Base-by-base conservation (phyloP, 1,140 invertebrate species). In the Musca vetustissima region DNA sequence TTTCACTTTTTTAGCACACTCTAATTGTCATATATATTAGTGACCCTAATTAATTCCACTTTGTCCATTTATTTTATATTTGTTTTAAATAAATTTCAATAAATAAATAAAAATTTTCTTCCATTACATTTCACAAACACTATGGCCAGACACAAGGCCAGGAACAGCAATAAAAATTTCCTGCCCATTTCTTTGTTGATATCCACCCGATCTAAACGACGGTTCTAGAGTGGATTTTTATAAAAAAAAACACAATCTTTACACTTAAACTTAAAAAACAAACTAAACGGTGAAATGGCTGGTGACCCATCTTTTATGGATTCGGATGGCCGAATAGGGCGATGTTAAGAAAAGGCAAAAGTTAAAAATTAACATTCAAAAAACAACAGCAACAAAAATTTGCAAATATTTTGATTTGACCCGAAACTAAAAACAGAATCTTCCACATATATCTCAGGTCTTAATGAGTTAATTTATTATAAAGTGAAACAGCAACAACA, bases 61-160 rank as follows among this genome's bases (percentile, higher is more conserved):
- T 28, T 28, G 28, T 28, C 28, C 1, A 14, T 55, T 14, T 55
- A 14, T 22, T 55, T 55, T 25, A 0, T 49, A 11, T 49, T 15
- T 14, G 14, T 55, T 25, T 22, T 15, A 14, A 17, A 64, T 47
- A 19, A 32, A 22, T 64, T 64, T 64, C 47, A 59, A 49, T n/a
- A n/a, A n/a, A n/a, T n/a, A n/a, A n/a, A n/a, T n/a, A n/a, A n/a
- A n/a, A n/a, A n/a, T n/a, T n/a, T n/a, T n/a, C n/a, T n/a, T n/a
- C n/a, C n/a, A n/a, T 24, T 70, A 70, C 69, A 70, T 70, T 70
- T 66, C 25, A 70, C 69, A 25, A 70, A 28, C 2, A 52, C 65
- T 47, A 57, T 57, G 15, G 47, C 52, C 36, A 64, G 25, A 15
- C 64, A 61, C 36, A 70, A 43, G 36, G 36, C 48, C 59, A 66